Percentiles rank a stretch among this genome's conserved stretches.
phyloP scores from a whole-genome alignment of 2,888 invertebrate genomes.

The Prosapia bicincta region DNA sequence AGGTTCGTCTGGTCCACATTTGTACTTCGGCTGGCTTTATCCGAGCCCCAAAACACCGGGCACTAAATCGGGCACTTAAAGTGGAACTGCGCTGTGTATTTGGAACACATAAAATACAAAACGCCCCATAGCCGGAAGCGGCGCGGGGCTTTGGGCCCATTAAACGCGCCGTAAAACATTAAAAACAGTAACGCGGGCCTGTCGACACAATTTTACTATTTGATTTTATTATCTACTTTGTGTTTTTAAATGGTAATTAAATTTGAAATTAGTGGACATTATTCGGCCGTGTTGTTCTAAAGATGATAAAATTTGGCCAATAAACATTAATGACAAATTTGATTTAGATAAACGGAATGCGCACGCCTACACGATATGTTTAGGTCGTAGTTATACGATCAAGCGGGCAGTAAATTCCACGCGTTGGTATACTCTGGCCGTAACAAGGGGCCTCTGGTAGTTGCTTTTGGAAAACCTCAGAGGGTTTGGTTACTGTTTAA shows the following conservation, averaged over 20 bases:
- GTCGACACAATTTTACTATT: not conserved
- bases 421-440: no score
- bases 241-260: not conserved
- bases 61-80: not conserved
- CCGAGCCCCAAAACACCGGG: not conserved
- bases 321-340: not conserved
- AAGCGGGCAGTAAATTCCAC: not conserved
- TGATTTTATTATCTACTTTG: not conserved
- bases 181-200: not conserved
- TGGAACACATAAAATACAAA: not conserved
- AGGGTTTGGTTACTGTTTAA: no score
- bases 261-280: not conserved
- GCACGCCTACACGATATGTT: not conserved
- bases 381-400: not conserved
- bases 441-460: no score
- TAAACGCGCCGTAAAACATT: not conserved
- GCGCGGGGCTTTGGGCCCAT: not conserved
- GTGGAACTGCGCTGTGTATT: not conserved
- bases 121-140: not conserved
- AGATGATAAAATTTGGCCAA: conserved; percentile 2
- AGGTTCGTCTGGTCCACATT: not conserved
- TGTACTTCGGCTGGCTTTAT: not conserved
- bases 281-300: not conserved
- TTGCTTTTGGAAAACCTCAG: no score
- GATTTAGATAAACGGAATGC: not conserved